Conservation (phyloP, 2,888 invertebrate species). For the Endotricha flammealis region DNA sequence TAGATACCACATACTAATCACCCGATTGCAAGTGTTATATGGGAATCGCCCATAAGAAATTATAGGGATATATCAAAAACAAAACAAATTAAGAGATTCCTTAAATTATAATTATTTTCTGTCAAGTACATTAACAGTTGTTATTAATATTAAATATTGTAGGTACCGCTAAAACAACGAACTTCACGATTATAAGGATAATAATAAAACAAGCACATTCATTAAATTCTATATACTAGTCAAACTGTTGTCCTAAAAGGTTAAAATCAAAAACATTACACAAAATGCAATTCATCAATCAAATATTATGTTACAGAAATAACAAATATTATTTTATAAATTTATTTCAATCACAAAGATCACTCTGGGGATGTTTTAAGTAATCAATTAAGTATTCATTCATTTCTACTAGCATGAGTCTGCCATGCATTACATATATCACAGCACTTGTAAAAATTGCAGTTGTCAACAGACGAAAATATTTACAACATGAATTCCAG, state of each 20-base stretch:
- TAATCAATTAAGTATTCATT: constrained; percentile 39
- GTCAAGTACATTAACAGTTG: constrained; percentile 26
- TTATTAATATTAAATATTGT: constrained; percentile 27
- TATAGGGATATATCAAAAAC: too few relatives aligned
- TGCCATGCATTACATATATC: constrained; percentile 53
- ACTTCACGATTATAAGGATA: constrained; percentile 43
- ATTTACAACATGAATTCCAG: constrained; percentile 43
- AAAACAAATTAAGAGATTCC: constrained; percentile 17
- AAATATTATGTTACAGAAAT: constrained; percentile 38
- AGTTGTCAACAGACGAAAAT: constrained; percentile 51
- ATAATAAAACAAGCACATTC: constrained; percentile 44
- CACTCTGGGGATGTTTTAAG: constrained; percentile 39
- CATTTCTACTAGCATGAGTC: constrained; percentile 34
- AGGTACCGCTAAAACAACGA: constrained; percentile 42
- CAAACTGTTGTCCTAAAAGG: constrained; percentile 17
- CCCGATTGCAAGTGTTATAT: too few relatives aligned
- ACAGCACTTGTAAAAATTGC: constrained; percentile 69
- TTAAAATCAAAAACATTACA: constrained; percentile 36
- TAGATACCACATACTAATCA: too few relatives aligned
- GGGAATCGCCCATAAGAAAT: too few relatives aligned
- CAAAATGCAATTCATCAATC: constrained; percentile 44
- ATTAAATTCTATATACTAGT: constrained; percentile 21
- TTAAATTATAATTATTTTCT: constrained; percentile 27
- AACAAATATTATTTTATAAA: constrained; percentile 31
- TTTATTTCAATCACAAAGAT: constrained; percentile 33